Conservation (phyloP, 1,140 invertebrate genomes). For the Cheumatopsyche charites region DNA sequence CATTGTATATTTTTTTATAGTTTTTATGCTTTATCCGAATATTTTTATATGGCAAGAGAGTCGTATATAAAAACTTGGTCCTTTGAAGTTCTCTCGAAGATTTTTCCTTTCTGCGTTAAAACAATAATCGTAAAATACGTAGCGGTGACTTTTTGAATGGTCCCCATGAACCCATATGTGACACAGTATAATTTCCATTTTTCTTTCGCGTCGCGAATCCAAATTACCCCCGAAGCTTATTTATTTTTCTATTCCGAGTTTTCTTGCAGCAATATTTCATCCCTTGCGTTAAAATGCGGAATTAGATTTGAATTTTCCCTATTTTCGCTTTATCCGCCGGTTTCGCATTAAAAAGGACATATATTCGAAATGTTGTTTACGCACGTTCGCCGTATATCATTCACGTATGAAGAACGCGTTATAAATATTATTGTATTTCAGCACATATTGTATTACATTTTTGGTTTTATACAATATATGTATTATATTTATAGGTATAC, state of each 20-base stretch:
- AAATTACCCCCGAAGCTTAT: conserved; percentile 10
- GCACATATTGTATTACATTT: too few species aligned
- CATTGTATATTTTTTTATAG: too few species aligned
- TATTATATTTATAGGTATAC: too few species aligned
- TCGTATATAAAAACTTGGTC: too few species aligned
- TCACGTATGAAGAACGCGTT: too few species aligned
- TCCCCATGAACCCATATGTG: conserved; percentile 24
- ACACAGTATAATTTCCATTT: conserved; percentile 20
- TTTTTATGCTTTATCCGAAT: too few species aligned
- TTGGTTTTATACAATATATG: too few species aligned
- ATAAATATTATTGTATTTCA: too few species aligned
- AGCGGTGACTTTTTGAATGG: conserved; percentile 20
- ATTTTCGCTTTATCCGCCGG: background rate
- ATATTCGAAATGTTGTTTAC: too few species aligned
- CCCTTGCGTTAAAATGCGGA: background rate
- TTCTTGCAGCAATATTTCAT: background rate
- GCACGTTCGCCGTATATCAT: too few species aligned
- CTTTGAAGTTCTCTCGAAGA: too few species aligned
- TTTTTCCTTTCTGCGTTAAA: background rate
- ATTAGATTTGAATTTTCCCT: background rate
- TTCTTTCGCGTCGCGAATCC: conserved; percentile 10
- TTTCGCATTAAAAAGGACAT: background rate
- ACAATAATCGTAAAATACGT: conserved; percentile 25
- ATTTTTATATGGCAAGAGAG: too few species aligned
- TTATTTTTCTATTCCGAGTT: conserved; percentile 7